Evolutionary conservation across 1,140 invertebrate species (phyloP).

Genomic region (Lasaia peninsularis): DNA sequence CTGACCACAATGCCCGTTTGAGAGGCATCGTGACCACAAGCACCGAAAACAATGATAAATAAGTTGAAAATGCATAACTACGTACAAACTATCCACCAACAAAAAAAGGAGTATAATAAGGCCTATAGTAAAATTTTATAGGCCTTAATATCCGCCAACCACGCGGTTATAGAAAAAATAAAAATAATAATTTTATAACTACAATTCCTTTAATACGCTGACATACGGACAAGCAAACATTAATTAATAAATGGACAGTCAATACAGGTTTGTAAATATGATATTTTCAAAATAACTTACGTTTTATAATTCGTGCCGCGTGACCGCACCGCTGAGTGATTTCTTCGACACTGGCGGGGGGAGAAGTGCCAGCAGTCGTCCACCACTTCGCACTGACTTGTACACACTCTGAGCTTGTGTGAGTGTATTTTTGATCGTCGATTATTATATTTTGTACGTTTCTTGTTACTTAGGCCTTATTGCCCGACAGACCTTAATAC

Average conservation of each 20-base stretch:
- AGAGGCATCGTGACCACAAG: conserved; percentile 17
- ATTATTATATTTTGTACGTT: no score
- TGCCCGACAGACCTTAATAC: no score
- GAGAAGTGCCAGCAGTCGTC: no score
- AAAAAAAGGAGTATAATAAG: conserved; percentile 20
- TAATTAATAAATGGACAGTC: conserved; percentile 17
- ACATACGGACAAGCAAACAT: conserved; percentile 14
- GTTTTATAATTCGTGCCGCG: conserved; percentile 17
- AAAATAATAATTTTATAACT: conserved; percentile 10
- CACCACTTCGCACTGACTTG: neutral
- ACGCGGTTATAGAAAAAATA: no score
- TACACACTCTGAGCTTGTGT: conserved; percentile 6
- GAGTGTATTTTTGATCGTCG: no score
- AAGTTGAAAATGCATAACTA: no score
- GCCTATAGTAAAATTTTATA: conserved; percentile 21
- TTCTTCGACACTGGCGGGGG: conserved; percentile 15
- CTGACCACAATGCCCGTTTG: conserved; percentile 23
- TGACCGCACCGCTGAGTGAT: conserved; percentile 14
- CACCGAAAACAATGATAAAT: no score
- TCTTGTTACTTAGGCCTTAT: no score
- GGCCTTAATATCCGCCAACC: conserved; percentile 14
- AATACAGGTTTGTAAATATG: conserved; percentile 15
- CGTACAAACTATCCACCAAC: no score
- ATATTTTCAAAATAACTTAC: conserved; percentile 11
- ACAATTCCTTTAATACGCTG: conserved; percentile 14